Evolutionary conservation across 2,113 vertebrate genomes (phyloP).

Genomic region (Phalacrocorax carbo): DNA sequence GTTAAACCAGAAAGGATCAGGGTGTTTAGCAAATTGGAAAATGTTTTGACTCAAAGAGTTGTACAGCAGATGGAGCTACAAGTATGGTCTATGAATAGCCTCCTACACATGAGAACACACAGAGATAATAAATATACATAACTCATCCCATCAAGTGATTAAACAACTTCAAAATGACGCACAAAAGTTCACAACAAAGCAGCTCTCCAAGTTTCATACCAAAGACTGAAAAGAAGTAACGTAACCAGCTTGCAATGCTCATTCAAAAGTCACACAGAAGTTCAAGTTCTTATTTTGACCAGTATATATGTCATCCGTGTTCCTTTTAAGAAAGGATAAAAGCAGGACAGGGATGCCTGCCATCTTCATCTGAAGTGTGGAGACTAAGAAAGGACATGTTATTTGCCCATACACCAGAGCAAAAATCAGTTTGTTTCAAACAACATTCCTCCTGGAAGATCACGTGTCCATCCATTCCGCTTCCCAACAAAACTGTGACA

Average conservation of each 20-base stretch:
- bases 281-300: not conserved
- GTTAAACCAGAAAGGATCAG: not conserved
- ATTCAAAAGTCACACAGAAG: not conserved
- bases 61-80: slow-evolving; percentile 54
- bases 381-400: not conserved
- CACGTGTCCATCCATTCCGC: not conserved
- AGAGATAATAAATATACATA: not conserved
- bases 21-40: slow-evolving; percentile 38
- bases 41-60: slow-evolving; percentile 42
- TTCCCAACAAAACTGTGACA: not conserved
- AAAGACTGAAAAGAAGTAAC: not conserved
- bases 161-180: not conserved
- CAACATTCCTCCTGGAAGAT: not conserved
- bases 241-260: not conserved
- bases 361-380: not conserved
- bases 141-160: not conserved
- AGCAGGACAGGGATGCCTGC: not conserved
- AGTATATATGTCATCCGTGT: accelerated
- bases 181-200: not conserved
- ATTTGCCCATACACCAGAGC: not conserved
- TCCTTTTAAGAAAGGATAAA: not conserved
- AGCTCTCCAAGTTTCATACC: not conserved
- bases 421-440: not conserved
- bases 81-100: slow-evolving; percentile 8
- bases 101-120: slow-evolving; percentile 22